Conservation (phyloP, 2,797 vertebrate species). For the Sebastes elongatus region DNA sequence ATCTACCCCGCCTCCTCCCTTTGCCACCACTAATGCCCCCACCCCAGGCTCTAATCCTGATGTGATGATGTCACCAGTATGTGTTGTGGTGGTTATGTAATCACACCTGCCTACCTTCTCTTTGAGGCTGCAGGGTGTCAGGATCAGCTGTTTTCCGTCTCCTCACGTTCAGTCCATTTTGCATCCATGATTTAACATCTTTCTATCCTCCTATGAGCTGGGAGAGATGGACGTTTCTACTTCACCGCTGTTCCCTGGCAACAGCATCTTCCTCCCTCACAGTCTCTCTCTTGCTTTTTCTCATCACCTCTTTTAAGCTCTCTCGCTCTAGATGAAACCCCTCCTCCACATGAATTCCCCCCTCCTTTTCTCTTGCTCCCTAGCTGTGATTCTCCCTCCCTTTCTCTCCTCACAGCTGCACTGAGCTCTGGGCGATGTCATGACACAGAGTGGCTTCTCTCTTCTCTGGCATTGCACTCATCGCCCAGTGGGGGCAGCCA, state of each 20-base stretch:
- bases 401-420: slow-evolving; percentile 61
- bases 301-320: slow-evolving; percentile 53
- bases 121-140: slow-evolving; percentile 13
- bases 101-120: slow-evolving; percentile 68
- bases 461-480: slow-evolving; percentile 31
- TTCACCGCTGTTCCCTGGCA: slow-evolving; percentile 81
- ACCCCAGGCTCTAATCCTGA: slow-evolving; percentile 71
- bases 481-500: slow-evolving; percentile 32
- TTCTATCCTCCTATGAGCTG: slow-evolving; percentile 29
- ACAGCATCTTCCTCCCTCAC: slow-evolving; percentile 75
- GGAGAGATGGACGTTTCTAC: slow-evolving; percentile 57
- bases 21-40: slow-evolving; percentile 42
- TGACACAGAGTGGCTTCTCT: slow-evolving; percentile 42
- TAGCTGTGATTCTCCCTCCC: slow-evolving; percentile 10
- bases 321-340: slow-evolving; percentile 59
- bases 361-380: slow-evolving; percentile 37
- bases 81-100: slow-evolving; percentile 74
- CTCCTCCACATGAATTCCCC: slow-evolving; percentile 59
- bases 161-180: slow-evolving; percentile 30
- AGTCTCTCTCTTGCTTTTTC: slow-evolving; percentile 31
- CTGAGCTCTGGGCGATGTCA: slow-evolving; percentile 61
- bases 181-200: slow-evolving; percentile 4
- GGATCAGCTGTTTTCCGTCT: slow-evolving; percentile 38
- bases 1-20: slow-evolving; percentile 3
- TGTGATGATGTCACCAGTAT: slow-evolving; percentile 73